Percentiles rank a stretch among this genome's conserved stretches.
phyloP scores from a whole-genome alignment of 2,113 vertebrate species.

The Syngnathus typhle region DNA sequence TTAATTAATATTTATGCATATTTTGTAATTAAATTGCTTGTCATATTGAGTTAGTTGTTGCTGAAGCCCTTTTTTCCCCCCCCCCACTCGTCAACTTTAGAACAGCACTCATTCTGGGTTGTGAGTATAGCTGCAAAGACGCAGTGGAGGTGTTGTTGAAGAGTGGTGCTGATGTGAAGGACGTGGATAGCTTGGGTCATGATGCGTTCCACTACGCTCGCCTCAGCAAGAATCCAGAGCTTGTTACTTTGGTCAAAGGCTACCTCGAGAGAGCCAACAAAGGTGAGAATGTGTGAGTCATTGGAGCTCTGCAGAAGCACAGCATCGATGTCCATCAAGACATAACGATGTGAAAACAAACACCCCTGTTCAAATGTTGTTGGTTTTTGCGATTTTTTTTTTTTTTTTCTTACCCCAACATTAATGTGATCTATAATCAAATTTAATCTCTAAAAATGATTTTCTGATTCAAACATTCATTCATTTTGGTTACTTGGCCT shows the following conservation, averaged over 20 bases:
- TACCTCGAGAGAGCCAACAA: constrained; percentile 76
- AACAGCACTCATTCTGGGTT: constrained; percentile 89
- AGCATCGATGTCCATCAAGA: neutral
- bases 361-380: no score
- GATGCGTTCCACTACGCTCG: constrained; percentile 87
- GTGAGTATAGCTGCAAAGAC: constrained; percentile 87
- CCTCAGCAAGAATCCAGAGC: constrained; percentile 84
- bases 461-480: no score
- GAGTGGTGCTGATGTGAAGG: constrained; percentile 75
- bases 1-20: no score
- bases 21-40: neutral
- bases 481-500: no score
- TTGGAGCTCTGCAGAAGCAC: neutral
- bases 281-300: constrained; percentile 65
- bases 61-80: neutral
- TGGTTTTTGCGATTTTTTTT: no score
- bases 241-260: constrained; percentile 76
- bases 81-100: constrained; percentile 56
- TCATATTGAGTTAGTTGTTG: neutral
- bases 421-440: no score
- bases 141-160: constrained; percentile 87
- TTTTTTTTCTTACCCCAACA: no score
- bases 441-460: no score
- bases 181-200: constrained; percentile 79
- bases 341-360: neutral